Evolutionary conservation across 2,797 vertebrate genomes (phyloP), one percentile per base, ranked within the genome.

Genomic region (Simalia tracyae): DNA sequence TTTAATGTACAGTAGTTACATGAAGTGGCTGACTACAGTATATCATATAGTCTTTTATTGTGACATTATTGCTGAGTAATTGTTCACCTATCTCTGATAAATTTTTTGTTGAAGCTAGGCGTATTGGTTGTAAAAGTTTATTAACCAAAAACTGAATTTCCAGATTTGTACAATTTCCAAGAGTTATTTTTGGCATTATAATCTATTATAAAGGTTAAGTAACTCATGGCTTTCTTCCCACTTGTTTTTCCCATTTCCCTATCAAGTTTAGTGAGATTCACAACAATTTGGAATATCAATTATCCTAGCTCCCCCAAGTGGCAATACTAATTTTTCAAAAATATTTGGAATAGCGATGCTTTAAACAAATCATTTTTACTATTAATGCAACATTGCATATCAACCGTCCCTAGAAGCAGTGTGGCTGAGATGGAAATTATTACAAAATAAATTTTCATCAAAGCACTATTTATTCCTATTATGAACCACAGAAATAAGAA

Each of bases 271-370:
- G 54, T 0, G 9, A 26, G 61, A 76, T 63, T 36, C 56, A 89
- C 15, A 91, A 60, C 22, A 15, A 91, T 91, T n/a, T 72, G 90
- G 12, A 22, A 0, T 86, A 0, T 1, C 31, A 94, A 89, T 89
- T 89, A 81, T 2, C 88, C 4, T 81, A 90, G 94, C 91, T 94
- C 93, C 94, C 95, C 94, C 94, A 92, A 95, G 93, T 89, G 92
- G 92, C 63, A 92, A 76, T 68, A 91, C 84, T 5, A 87, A 57
- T 93, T 4, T 22, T 9, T 86, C 0, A 59, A 91, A 85, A 81
- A 72, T 22, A 11, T 59, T 59, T 81, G 57, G 59, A 86, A 50
- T 61, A 76, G 8, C 50, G 50, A 66, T 46, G 28, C 57, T 59
- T 60, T 68, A 89, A 86, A 28, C 46, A 89, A 81, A n/a, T 22